phyloP scores from a whole-genome alignment of 2,113 vertebrate genomes.

The Nesospiza acunhae region DNA sequence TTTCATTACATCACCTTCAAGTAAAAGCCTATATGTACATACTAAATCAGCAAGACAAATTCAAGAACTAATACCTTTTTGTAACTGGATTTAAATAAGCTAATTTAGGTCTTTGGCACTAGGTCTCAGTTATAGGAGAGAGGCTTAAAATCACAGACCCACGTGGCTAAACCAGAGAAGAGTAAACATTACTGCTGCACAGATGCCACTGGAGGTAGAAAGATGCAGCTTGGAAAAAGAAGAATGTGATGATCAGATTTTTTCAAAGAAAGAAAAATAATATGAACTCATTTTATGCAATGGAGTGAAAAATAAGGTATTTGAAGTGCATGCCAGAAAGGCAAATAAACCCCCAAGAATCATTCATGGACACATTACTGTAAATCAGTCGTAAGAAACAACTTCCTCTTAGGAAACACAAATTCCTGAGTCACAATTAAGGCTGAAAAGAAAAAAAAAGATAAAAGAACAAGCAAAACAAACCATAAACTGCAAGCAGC shows the following conservation, averaged over 20 bases:
- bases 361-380: not conserved
- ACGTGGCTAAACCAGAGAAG: not conserved
- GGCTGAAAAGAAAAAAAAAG: no score
- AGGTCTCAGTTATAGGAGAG: not conserved
- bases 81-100: constrained; percentile 52
- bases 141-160: constrained; percentile 2
- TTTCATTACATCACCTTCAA: not conserved
- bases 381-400: not conserved
- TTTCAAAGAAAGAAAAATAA: not conserved
- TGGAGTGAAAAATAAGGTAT: not conserved
- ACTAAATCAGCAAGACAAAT: constrained; percentile 10
- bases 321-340: not conserved
- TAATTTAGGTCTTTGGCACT: constrained; percentile 23
- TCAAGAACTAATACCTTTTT: constrained; percentile 19
- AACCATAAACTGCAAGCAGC: not conserved
- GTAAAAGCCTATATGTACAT: not conserved
- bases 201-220: not conserved
- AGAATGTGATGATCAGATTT: not conserved
- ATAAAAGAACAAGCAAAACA: not conserved
- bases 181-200: not conserved
- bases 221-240: not conserved
- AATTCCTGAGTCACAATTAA: not conserved
- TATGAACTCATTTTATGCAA: not conserved
- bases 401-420: not conserved
- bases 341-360: not conserved